Conservation (phyloP, 2,888 invertebrate species). For the Enchytraeus crypticus region DNA sequence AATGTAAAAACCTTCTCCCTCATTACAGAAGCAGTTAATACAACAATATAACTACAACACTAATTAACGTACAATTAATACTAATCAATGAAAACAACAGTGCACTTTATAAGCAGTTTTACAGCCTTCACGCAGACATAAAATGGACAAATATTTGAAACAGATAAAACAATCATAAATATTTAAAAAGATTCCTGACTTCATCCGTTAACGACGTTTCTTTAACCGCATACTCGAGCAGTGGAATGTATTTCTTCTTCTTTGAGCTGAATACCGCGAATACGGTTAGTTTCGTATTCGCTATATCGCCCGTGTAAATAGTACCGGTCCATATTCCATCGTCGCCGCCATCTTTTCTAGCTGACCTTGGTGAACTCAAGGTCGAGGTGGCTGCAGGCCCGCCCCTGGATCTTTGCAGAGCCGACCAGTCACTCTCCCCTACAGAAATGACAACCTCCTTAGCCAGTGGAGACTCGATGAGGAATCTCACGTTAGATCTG, state of each 20-base stretch:
- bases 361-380: not conserved
- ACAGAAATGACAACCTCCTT: constrained; percentile 21
- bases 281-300: constrained; percentile 17
- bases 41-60: no score
- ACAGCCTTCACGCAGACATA: no score
- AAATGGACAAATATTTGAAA: no score
- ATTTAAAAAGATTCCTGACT: constrained; percentile 13
- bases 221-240: constrained; percentile 23
- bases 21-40: no score
- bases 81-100: no score
- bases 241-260: constrained; percentile 25
- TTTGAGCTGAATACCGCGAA: constrained; percentile 20
- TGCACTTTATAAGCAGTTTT: no score
- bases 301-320: constrained; percentile 16
- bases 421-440: no score
- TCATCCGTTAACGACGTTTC: constrained; percentile 12
- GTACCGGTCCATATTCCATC: constrained; percentile 9
- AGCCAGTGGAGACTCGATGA: constrained; percentile 21
- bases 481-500: constrained; percentile 16
- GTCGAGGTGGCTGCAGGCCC: no score
- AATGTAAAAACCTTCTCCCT: no score
- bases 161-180: no score
- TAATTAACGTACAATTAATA: no score
- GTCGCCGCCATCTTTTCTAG: not conserved
- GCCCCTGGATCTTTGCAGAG: no score